A percentile compares a stretch with the other conserved stretches of the same genome.
phyloP scores from a whole-genome alignment of 2,888 invertebrate genomes.

The Folsomia candida region DNA sequence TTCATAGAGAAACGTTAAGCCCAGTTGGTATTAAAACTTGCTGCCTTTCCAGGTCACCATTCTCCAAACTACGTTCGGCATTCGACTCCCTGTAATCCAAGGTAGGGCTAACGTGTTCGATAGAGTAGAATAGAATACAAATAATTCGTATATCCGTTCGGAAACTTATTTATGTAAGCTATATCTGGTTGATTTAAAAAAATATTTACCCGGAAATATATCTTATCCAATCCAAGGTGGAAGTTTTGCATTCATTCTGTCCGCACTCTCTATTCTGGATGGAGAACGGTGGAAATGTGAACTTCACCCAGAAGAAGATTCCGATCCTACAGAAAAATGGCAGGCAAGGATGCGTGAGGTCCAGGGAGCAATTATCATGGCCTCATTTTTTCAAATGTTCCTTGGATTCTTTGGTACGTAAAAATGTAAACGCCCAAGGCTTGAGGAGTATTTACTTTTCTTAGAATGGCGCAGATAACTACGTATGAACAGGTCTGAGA shows the following conservation, averaged over 20 bases:
- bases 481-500: neutral
- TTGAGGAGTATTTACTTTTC: too few species aligned
- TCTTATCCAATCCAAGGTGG: too few species aligned
- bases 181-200: too few species aligned
- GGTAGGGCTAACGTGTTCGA: too few species aligned
- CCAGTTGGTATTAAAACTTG: too few species aligned
- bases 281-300: slow-evolving; percentile 69
- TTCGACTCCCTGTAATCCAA: slow-evolving; percentile 56
- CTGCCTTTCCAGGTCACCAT: slow-evolving; percentile 72
- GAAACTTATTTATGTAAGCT: too few species aligned
- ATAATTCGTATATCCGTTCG: too few species aligned
- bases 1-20: too few species aligned
- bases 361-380: slow-evolving; percentile 77
- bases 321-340: slow-evolving; percentile 64
- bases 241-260: slow-evolving; percentile 74
- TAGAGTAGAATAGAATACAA: too few species aligned
- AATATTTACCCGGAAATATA: too few species aligned
- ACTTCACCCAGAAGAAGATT: slow-evolving; percentile 60
- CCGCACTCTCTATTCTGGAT: slow-evolving; percentile 71
- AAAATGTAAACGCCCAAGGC: too few species aligned
- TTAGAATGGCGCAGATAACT: neutral
- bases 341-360: slow-evolving; percentile 70
- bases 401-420: slow-evolving; percentile 60
- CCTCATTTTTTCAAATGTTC: slow-evolving; percentile 72
- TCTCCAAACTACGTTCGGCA: slow-evolving; percentile 70